These are phyloP conservation scores for Bombus sibiricus DNA, from an alignment of 1,140 invertebrate genomes.

Conservation along the genomic window DNA sequence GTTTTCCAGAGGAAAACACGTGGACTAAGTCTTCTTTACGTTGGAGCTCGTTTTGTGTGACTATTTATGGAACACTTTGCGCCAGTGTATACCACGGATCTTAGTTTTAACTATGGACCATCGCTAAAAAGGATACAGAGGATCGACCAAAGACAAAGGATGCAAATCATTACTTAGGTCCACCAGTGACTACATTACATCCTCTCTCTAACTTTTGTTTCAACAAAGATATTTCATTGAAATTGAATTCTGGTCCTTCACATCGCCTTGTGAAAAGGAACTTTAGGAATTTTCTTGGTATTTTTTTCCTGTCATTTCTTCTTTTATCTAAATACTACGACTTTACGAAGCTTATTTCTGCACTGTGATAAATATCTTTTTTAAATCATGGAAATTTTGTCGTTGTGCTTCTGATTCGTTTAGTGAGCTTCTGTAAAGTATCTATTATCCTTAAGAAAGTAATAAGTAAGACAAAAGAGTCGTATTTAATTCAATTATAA, in stretches of 20 bases:
- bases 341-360: too few relatives aligned
- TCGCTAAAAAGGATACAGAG: not conserved
- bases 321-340: too few relatives aligned
- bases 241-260: too few relatives aligned
- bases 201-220: not conserved
- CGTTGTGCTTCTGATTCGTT: too few relatives aligned
- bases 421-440: too few relatives aligned
- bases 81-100: conserved; percentile 23
- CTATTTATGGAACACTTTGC: conserved; percentile 42
- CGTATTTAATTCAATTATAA: too few relatives aligned
- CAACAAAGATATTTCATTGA: not conserved
- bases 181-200: not conserved
- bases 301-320: fast-evolving
- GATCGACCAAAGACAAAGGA: not conserved
- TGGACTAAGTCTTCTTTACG: not conserved
- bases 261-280: too few relatives aligned
- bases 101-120: not conserved
- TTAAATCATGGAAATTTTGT: too few relatives aligned
- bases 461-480: too few relatives aligned
- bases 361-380: too few relatives aligned
- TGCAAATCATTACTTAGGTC: not conserved
- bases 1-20: not conserved
- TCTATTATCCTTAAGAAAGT: too few relatives aligned
- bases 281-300: too few relatives aligned
- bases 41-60: not conserved